These are phyloP conservation scores for Podarcis cretensis DNA, from an alignment of 2,113 vertebrate genomes.

Conservation along the genomic window DNA sequence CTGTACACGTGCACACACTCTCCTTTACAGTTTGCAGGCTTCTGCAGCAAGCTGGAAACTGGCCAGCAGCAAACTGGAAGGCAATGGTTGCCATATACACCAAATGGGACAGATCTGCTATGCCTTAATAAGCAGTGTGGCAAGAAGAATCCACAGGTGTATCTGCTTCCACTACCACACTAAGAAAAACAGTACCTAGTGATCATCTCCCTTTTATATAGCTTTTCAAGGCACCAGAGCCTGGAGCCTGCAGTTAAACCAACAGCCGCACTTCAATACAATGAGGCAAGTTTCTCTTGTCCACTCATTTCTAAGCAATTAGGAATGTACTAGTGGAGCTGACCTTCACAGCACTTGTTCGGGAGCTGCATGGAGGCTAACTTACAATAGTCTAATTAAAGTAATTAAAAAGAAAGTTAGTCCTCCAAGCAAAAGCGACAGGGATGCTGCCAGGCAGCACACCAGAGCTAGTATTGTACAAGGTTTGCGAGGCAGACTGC, in stretches of 20 bases:
- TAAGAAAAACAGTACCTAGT: not conserved
- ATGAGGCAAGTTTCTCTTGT: constrained; percentile 1
- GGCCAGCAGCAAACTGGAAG: not conserved
- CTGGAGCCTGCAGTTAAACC: not conserved
- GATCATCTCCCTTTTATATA: not conserved
- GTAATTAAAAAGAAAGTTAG: constrained; percentile 21
- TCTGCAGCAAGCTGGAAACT: not conserved
- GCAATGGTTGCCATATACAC: not conserved
- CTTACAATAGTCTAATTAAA: constrained; percentile 18
- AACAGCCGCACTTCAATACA: not conserved
- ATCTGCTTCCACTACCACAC: not conserved
- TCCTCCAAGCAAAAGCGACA: not conserved
- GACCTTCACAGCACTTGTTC: not conserved
- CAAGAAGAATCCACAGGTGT: not conserved
- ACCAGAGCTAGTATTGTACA: not conserved
- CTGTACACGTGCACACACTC: not conserved
- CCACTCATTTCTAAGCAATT: constrained; percentile 17
- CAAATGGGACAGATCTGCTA: not conserved
- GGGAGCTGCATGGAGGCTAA: constrained; percentile 5
- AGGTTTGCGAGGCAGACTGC: not conserved
- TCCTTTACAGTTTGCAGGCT: not conserved
- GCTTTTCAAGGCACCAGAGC: not conserved
- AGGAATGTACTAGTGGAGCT: not conserved
- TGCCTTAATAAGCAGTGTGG: not conserved
- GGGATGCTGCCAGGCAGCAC: not conserved